Conservation (phyloP, 2,888 invertebrate genomes). For the Crematogaster levior region DNA sequence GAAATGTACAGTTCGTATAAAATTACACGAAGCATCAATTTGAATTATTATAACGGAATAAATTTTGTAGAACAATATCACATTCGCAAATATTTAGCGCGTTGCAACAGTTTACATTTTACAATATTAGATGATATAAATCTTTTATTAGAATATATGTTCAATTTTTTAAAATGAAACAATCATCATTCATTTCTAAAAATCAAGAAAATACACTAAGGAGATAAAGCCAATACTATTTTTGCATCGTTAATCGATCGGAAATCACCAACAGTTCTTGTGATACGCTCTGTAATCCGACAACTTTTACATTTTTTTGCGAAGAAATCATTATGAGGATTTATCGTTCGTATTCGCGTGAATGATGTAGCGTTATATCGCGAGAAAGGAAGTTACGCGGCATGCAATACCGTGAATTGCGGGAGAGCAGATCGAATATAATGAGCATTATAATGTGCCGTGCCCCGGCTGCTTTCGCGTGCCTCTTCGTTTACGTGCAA, state of each 20-base stretch:
- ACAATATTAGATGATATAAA: slow-evolving; percentile 13
- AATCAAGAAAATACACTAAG: background rate
- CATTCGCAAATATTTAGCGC: background rate
- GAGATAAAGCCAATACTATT: background rate
- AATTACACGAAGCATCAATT: background rate
- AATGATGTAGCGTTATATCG: slow-evolving; percentile 54
- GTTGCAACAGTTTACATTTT: background rate
- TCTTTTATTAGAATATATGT: background rate
- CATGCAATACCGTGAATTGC: slow-evolving; percentile 47
- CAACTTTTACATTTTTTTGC: slow-evolving; percentile 17
- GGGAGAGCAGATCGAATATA: slow-evolving; percentile 49
- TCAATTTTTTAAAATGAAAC: background rate
- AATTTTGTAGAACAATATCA: background rate
- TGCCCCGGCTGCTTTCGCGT: slow-evolving; percentile 19
- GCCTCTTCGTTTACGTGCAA: slow-evolving; percentile 42
- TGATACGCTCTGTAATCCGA: background rate
- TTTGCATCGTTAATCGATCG: slow-evolving; percentile 41
- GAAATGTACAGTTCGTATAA: background rate
- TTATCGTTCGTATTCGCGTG: slow-evolving; percentile 54
- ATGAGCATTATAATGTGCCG: slow-evolving; percentile 58
- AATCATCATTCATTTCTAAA: background rate
- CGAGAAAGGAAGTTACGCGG: slow-evolving; percentile 53
- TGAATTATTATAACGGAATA: background rate
- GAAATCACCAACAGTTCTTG: slow-evolving; percentile 22
- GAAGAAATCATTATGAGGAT: slow-evolving; percentile 32